A percentile compares a stretch with the other conserved stretches of the same genome.
These are phyloP conservation scores for Saguinus imperator DNA, from an alignment of 2,113 vertebrate genomes.

Conservation along the genomic window DNA sequence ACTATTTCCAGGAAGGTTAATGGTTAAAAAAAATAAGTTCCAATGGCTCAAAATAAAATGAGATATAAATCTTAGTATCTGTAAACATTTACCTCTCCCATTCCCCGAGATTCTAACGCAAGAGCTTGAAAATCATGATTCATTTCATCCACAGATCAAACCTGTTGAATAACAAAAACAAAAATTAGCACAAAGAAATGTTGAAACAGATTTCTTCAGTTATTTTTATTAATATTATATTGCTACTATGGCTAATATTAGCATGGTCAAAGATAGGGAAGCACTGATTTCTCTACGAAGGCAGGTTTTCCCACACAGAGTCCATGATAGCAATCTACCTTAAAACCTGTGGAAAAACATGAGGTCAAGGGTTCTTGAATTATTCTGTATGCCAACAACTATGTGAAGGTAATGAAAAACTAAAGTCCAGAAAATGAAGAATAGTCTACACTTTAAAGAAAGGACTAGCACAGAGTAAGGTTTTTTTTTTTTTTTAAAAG, in stretches of 20 bases:
- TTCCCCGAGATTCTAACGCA: conserved; percentile 97
- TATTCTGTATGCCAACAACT: conserved; percentile 23
- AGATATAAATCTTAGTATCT: conserved; percentile 38
- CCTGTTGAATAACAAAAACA: conserved; percentile 83
- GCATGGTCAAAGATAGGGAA: conserved; percentile 11
- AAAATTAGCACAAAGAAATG: conserved; percentile 56
- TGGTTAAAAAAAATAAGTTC: not conserved
- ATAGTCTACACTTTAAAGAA: not conserved
- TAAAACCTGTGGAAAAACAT: not conserved
- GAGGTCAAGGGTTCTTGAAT: not conserved
- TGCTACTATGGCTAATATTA: not conserved
- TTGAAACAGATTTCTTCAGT: not conserved
- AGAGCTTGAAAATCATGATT: conserved; percentile 99
- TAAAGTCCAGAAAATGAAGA: not conserved
- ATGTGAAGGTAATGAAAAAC: not conserved
- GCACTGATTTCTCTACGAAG: conserved; percentile 4
- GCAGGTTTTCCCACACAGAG: conserved; percentile 2
- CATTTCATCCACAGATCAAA: conserved; percentile 96
- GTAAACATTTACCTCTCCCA: conserved; percentile 94
- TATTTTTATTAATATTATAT: not conserved
- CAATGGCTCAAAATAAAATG: conserved; percentile 25
- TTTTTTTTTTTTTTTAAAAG: not conserved
- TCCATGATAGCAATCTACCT: not conserved
- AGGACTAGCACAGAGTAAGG: not conserved
- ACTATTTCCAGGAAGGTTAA: conserved; percentile 45